These are phyloP conservation scores for Apis florea DNA, from an alignment of 1,140 invertebrate species.

Conservation along the genomic window DNA sequence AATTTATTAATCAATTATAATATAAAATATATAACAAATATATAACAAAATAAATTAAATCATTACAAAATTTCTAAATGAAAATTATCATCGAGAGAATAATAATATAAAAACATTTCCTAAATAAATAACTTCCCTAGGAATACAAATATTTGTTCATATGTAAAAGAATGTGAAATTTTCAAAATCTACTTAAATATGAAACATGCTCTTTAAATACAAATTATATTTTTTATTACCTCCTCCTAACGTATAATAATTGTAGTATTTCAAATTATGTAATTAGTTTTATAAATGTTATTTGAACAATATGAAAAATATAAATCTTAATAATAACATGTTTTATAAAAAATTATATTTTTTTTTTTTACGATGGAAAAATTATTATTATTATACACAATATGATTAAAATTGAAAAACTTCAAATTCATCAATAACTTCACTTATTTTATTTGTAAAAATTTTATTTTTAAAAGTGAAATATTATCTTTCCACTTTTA, in stretches of 20 bases:
- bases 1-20: constrained; percentile 5
- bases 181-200: constrained; percentile 18
- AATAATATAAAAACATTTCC: constrained; percentile 9
- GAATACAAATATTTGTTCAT: constrained; percentile 21
- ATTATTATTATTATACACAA: not conserved
- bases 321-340: not conserved
- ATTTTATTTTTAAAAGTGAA: too few relatives aligned
- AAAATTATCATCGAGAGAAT: not conserved
- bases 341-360: constrained; percentile 1
- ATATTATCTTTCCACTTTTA: not conserved
- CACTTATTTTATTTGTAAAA: not conserved
- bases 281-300: constrained; percentile 6
- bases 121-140: constrained; percentile 32
- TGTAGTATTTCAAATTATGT: not conserved
- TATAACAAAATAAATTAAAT: not conserved
- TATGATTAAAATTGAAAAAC: not conserved
- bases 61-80: not conserved
- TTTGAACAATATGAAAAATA: not conserved
- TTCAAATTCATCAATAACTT: not conserved
- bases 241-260: constrained; percentile 19
- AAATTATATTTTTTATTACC: constrained; percentile 31
- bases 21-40: not conserved
- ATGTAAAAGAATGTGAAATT: constrained; percentile 15
- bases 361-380: not conserved
- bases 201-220: constrained; percentile 22